Evolutionary conservation across 2,888 invertebrate species (phyloP).

Genomic region (Gryllus longicercus): DNA sequence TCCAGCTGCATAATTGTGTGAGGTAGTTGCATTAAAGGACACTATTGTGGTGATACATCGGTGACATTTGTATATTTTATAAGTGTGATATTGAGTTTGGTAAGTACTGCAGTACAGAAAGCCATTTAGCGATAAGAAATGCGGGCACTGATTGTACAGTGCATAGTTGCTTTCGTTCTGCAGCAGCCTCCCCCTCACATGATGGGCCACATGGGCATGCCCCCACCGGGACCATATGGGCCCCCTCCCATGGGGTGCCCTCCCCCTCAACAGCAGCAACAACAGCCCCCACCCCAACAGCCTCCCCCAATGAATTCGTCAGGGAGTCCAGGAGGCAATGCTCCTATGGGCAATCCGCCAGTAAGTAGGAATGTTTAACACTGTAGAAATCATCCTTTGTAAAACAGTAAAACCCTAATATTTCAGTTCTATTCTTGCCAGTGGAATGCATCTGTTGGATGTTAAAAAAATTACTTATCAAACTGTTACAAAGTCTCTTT

Average conservation of each 20-base stretch:
- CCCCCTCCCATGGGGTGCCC: constrained; percentile 36
- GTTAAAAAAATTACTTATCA: too few relatives aligned
- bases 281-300: constrained; percentile 29
- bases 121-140: background rate
- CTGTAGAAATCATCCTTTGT: background rate
- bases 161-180: constrained; percentile 4
- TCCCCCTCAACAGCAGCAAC: constrained; percentile 34
- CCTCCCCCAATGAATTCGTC: constrained; percentile 32
- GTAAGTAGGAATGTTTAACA: constrained; percentile 23
- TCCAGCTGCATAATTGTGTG: too few relatives aligned
- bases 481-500: too few relatives aligned
- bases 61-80: too few relatives aligned
- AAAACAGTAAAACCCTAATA: constrained; percentile 4
- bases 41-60: too few relatives aligned
- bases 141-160: background rate
- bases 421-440: background rate
- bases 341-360: constrained; percentile 28
- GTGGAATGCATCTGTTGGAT: too few relatives aligned
- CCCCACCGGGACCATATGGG: constrained; percentile 42
- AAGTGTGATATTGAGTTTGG: background rate
- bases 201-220: constrained; percentile 44
- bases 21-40: too few relatives aligned
- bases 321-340: constrained; percentile 29
- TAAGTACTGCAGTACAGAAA: background rate
- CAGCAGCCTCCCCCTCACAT: constrained; percentile 33